Evolutionary conservation across 2,888 invertebrate genomes (phyloP).

Genomic region (Eristalis arbustorum): DNA sequence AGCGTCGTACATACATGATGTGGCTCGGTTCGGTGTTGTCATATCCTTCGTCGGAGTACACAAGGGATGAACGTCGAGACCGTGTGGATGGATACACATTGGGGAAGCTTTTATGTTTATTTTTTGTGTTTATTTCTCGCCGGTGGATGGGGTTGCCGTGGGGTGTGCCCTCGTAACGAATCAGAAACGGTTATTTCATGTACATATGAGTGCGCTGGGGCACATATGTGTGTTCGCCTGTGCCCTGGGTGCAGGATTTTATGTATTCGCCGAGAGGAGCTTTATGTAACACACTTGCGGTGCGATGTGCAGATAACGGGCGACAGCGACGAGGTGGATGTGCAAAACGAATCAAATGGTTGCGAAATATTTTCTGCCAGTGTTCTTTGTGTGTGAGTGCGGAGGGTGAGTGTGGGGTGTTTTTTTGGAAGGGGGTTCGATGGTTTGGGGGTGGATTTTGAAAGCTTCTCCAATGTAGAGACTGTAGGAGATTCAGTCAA

Average conservation of each 20-base stretch:
- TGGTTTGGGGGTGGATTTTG: neutral
- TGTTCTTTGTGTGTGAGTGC: neutral
- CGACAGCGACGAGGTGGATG: neutral
- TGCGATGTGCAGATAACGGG: slow-evolving; percentile 15
- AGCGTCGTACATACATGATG: neutral
- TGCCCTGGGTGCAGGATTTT: slow-evolving; percentile 8
- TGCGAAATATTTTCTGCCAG: slow-evolving; percentile 9
- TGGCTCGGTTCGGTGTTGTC: slow-evolving; percentile 59
- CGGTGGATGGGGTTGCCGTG: slow-evolving; percentile 25
- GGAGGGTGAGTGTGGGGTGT: neutral
- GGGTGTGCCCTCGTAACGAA: slow-evolving; percentile 51
- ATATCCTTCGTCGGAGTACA: slow-evolving; percentile 65
- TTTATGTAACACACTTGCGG: slow-evolving; percentile 29
- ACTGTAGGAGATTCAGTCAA: too few relatives aligned
- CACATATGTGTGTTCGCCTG: slow-evolving; percentile 47
- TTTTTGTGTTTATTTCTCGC: slow-evolving; percentile 32
- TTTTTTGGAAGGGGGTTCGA: neutral
- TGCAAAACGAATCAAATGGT: slow-evolving; percentile 43
- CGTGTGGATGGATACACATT: slow-evolving; percentile 65
- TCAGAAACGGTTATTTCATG: slow-evolving; percentile 63
- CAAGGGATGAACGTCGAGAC: slow-evolving; percentile 59
- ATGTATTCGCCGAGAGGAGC: slow-evolving; percentile 22
- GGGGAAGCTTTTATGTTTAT: slow-evolving; percentile 65
- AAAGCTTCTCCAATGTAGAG: too few relatives aligned
- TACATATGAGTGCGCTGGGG: slow-evolving; percentile 49